Evolutionary conservation across 1,140 invertebrate species (phyloP).

Genomic region (Neodiprion lecontei): DNA sequence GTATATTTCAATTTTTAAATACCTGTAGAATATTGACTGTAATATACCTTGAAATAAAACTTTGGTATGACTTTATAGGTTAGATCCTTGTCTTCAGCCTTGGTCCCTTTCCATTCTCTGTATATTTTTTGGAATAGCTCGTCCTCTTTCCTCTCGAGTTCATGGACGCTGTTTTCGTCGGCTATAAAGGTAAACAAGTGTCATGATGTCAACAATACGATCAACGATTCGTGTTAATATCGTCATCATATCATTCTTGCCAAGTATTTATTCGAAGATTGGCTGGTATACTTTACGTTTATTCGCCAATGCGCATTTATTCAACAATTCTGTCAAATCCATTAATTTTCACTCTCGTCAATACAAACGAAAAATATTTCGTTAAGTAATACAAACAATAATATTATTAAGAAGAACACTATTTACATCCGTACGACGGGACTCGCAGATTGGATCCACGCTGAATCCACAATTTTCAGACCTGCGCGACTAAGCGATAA

Average conservation of each 20-base stretch:
- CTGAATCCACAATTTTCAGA: no score
- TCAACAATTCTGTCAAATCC: conserved; percentile 32
- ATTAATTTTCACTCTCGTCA: conserved; percentile 13
- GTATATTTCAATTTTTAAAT: conserved; percentile 2
- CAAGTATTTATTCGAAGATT: background rate
- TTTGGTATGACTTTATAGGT: conserved; percentile 71
- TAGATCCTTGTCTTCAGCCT: conserved; percentile 47
- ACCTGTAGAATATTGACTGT: conserved; percentile 13
- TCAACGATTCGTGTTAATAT: background rate
- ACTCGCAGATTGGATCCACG: no score
- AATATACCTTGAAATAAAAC: conserved; percentile 75
- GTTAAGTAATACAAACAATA: no score
- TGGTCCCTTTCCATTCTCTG: conserved; percentile 64
- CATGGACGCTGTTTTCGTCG: conserved; percentile 35
- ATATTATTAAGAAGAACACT: no score
- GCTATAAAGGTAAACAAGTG: conserved; percentile 30
- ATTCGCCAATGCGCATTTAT: conserved; percentile 23
- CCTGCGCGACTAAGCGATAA: no score
- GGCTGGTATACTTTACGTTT: conserved; percentile 29
- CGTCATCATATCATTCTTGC: background rate
- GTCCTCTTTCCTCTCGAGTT: conserved; percentile 56
- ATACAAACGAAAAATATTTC: no score
- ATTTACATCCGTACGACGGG: no score
- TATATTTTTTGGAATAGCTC: conserved; percentile 65
- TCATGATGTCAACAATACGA: background rate